Percentiles rank a stretch among this genome's conserved stretches.
Conservation (phyloP, 1,140 invertebrate species). For the Fopius arisanus region DNA sequence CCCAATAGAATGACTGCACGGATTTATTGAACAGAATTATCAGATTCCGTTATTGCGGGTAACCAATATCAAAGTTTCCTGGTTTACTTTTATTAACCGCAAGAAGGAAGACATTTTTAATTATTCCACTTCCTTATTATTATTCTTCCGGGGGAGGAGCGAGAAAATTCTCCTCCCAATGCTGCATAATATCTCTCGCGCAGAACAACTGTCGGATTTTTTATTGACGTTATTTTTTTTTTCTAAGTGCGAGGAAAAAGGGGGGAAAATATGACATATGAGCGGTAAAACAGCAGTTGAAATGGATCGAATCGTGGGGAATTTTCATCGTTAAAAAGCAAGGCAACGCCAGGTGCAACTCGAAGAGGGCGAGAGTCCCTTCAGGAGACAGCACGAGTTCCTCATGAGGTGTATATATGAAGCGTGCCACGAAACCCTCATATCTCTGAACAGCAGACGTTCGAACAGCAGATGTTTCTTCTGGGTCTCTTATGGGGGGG, state of each 20-base stretch:
- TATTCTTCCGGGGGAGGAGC: not conserved
- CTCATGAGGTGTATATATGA: slow-evolving; percentile 28
- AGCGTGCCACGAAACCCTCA: slow-evolving; percentile 43
- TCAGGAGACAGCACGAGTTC: not conserved
- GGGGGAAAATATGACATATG: not conserved
- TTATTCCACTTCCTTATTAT: not conserved
- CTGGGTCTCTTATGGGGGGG: slow-evolving; percentile 10
- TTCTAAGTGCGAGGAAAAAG: not conserved
- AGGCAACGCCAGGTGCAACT: slow-evolving; percentile 15
- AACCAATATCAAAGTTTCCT: not conserved
- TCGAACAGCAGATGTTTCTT: slow-evolving; percentile 47
- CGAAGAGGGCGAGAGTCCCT: not conserved
- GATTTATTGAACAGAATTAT: not conserved
- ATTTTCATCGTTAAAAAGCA: not conserved
- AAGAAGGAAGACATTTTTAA: not conserved
- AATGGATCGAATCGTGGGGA: not conserved
- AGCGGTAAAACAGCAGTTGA: not conserved
- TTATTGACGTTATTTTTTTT: not conserved
- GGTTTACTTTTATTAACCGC: not conserved
- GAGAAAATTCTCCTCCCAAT: not conserved
- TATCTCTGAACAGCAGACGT: slow-evolving; percentile 27
- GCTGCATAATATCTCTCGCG: not conserved
- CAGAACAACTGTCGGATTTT: not conserved
- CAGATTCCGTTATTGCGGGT: not conserved
- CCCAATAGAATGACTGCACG: not conserved